These are phyloP conservation scores for Ochropleura plecta DNA, from an alignment of 2,888 invertebrate species.

Conservation along the genomic window DNA sequence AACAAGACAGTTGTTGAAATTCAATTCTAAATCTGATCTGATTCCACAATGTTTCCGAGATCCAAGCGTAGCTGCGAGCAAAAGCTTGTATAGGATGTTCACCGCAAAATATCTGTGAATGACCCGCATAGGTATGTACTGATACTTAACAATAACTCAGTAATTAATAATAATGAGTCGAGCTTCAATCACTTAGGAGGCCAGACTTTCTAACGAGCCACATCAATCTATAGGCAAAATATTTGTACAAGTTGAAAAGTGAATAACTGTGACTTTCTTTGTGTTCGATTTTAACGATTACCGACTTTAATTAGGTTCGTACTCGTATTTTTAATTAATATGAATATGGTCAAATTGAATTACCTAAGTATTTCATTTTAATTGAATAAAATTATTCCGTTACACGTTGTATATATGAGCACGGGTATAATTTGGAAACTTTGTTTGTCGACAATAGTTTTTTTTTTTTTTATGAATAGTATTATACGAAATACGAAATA, in stretches of 20 bases:
- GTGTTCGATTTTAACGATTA: constrained; percentile 46
- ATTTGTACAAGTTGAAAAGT: constrained; percentile 60
- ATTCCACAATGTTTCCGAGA: neutral
- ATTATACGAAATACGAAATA: neutral
- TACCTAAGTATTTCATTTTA: neutral
- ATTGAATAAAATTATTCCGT: constrained; percentile 2
- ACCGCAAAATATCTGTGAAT: constrained; percentile 42
- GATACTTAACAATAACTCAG: constrained; percentile 53
- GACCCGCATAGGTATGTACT: constrained; percentile 30
- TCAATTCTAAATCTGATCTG: neutral
- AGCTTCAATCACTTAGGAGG: constrained; percentile 58
- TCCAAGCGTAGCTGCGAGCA: neutral
- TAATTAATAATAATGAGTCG: constrained; percentile 69
- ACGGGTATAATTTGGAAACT: neutral
- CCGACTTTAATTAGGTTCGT: constrained; percentile 35
- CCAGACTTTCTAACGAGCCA: constrained; percentile 64
- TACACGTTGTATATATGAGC: neutral
- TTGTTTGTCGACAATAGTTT: neutral
- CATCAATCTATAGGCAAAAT: constrained; percentile 62
- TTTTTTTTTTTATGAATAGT: neutral
- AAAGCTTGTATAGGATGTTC: constrained; percentile 10
- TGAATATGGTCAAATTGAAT: constrained; percentile 25
- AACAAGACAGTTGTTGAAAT: neutral
- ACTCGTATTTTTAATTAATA: constrained; percentile 52
- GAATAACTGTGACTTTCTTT: constrained; percentile 45